Percentiles rank a stretch among this genome's conserved stretches.
Conservation (phyloP, 1,140 invertebrate genomes). For the Drepana arcuata region DNA sequence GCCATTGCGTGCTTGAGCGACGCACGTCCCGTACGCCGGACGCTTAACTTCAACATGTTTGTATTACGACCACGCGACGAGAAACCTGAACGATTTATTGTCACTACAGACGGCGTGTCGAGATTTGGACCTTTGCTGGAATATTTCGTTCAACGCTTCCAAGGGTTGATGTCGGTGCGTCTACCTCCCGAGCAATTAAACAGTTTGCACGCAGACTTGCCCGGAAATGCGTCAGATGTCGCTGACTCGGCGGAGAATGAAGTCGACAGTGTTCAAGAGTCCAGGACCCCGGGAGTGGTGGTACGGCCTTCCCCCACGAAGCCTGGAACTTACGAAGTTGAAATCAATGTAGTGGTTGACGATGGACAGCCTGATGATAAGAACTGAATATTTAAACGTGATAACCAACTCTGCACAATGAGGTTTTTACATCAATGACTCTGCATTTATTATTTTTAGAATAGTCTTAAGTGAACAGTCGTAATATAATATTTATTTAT, state of each 20-base stretch:
- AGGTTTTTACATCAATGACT: neutral
- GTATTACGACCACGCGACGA: slow-evolving; percentile 39
- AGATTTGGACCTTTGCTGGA: slow-evolving; percentile 77
- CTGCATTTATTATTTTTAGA: slow-evolving; percentile 28
- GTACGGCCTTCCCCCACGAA: slow-evolving; percentile 43
- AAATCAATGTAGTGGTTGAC: slow-evolving; percentile 53
- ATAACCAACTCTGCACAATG: slow-evolving; percentile 1
- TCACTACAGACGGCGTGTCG: slow-evolving; percentile 51
- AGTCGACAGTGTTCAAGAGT: slow-evolving; percentile 24
- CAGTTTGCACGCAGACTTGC: neutral
- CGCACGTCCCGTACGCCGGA: slow-evolving; percentile 44
- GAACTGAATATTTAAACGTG: slow-evolving; percentile 4
- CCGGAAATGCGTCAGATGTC: slow-evolving; percentile 5
- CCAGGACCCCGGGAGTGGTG: slow-evolving; percentile 39
- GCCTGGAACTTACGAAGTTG: slow-evolving; percentile 56
- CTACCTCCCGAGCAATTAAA: slow-evolving; percentile 26
- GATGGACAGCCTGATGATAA: slow-evolving; percentile 40
- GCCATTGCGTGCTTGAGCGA: slow-evolving; percentile 23
- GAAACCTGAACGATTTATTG: slow-evolving; percentile 29
- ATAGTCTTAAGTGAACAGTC: slow-evolving; percentile 15
- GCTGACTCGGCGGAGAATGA: slow-evolving; percentile 45
- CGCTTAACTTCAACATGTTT: slow-evolving; percentile 63
- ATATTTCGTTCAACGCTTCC: slow-evolving; percentile 75
- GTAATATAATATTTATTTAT: slow-evolving; percentile 41
- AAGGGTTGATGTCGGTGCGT: slow-evolving; percentile 74